phyloP scores from a whole-genome alignment of 2,888 invertebrate genomes.

The Crocallis elinguaria region DNA sequence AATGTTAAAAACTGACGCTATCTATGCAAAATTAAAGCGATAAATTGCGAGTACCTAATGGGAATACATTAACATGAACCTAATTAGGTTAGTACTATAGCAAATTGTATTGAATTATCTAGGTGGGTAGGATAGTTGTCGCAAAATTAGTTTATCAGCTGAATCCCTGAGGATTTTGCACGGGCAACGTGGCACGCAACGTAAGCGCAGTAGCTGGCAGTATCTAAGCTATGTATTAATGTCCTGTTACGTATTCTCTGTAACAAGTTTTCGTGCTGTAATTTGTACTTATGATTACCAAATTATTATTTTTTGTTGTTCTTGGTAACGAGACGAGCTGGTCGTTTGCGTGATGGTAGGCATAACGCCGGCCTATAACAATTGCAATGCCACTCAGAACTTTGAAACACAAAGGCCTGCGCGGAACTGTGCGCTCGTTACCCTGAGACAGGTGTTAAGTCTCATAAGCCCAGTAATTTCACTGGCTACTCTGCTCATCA shows the following conservation, averaged over 20 bases:
- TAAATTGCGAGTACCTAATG: slow-evolving; percentile 36
- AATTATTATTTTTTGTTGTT: no score
- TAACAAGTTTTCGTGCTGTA: not conserved
- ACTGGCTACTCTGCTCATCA: no score
- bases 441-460: no score
- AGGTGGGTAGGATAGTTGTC: slow-evolving; percentile 35
- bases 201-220: slow-evolving; percentile 4
- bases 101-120: slow-evolving; percentile 41
- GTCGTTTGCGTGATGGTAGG: no score
- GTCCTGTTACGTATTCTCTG: not conserved
- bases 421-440: no score
- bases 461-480: no score
- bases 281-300: no score
- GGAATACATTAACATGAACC: slow-evolving; percentile 42
- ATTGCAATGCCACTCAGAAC: no score
- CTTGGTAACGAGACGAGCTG: no score
- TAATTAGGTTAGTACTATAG: slow-evolving; percentile 56
- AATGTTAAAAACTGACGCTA: slow-evolving; percentile 17
- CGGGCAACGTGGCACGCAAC: slow-evolving; percentile 42
- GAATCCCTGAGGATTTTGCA: slow-evolving; percentile 41
- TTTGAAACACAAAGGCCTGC: no score
- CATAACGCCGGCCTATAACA: no score
- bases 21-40: slow-evolving; percentile 35
- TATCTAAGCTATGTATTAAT: not conserved
- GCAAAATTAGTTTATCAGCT: slow-evolving; percentile 52